phyloP scores from a whole-genome alignment of 2,888 invertebrate species.

The Lepidocyrtinus sp. region DNA sequence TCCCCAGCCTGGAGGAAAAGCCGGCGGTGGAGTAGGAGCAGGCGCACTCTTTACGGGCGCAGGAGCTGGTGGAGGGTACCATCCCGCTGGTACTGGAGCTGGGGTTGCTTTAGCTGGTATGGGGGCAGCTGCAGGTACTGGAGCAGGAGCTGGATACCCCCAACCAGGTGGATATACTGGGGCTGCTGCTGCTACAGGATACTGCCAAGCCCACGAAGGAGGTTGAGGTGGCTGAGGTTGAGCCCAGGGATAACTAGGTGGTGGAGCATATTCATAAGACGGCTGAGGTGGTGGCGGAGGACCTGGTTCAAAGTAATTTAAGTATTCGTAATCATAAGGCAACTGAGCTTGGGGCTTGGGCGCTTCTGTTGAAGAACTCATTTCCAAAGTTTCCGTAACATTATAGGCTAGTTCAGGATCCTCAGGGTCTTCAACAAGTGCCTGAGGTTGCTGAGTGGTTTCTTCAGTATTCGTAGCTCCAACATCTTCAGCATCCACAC shows the following conservation, averaged over 20 bases:
- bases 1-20: background rate
- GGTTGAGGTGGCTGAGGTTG: background rate
- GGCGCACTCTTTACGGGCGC: no score
- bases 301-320: background rate
- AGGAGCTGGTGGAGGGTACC: no score
- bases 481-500: no score
- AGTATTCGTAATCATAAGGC: background rate
- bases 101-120: background rate
- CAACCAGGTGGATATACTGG: background rate
- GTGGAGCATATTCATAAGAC: background rate
- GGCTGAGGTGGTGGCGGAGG: background rate
- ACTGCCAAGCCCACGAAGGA: background rate
- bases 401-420: background rate
- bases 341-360: background rate
- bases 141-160: background rate
- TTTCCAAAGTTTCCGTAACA: background rate
- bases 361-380: background rate
- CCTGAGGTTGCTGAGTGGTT: background rate
- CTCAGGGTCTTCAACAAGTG: background rate
- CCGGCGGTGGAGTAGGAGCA: background rate
- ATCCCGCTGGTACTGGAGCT: background rate
- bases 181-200: background rate
- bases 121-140: background rate
- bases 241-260: background rate
- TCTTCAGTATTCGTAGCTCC: background rate